Conservation (phyloP, 2,113 vertebrate species). For the Neomonachus schauinslandi region DNA sequence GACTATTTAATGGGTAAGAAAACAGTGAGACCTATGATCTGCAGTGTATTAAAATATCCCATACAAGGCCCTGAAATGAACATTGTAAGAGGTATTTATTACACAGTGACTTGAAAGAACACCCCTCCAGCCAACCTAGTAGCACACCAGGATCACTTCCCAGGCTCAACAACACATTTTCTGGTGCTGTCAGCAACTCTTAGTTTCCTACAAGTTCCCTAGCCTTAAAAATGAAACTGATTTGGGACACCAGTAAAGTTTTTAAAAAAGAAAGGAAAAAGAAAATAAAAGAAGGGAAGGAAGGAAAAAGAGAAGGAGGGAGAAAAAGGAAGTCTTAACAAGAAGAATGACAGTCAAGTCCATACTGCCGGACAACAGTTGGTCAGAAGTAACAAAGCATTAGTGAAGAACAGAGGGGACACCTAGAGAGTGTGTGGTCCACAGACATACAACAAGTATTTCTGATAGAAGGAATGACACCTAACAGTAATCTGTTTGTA, state of each 20-base stretch:
- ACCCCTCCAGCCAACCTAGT: background rate
- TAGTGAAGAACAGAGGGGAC: background rate
- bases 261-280: background rate
- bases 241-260: background rate
- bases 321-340: background rate
- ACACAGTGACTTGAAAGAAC: background rate
- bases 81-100: rapidly evolving
- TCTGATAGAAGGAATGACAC: background rate
- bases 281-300: background rate
- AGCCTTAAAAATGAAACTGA: slow-evolving; percentile 2
- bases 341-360: background rate
- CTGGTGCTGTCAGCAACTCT: no score
- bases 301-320: background rate
- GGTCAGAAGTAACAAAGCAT: background rate
- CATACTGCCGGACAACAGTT: rapidly evolving
- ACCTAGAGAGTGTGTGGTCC: rapidly evolving
- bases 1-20: background rate
- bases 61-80: no score
- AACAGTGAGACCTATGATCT: background rate
- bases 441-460: no score
- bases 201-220: background rate
- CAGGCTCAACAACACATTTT: background rate
- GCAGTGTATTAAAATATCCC: background rate
- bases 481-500: rapidly evolving
- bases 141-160: background rate